Conservation (phyloP, 2,113 vertebrate genomes). For the Lagenorhynchus albirostris region DNA sequence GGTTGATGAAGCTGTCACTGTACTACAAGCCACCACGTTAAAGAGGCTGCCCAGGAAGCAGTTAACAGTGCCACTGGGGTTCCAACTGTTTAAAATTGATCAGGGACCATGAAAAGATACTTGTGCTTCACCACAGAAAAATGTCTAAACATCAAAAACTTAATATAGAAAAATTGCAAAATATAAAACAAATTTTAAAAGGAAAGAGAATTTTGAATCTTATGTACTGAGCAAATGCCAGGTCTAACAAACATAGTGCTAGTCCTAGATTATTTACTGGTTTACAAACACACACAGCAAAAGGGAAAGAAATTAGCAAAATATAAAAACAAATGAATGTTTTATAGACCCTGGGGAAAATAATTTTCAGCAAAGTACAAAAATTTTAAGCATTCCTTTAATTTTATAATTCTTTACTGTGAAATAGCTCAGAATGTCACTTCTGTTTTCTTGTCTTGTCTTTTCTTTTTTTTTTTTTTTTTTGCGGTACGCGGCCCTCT, state of each 20-base stretch:
- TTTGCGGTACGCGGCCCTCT: too few species aligned
- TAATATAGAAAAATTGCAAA: conserved; percentile 97
- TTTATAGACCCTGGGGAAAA: conserved; percentile 91
- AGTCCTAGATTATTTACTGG: conserved; percentile 92
- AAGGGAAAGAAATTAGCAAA: conserved; percentile 90
- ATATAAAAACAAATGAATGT: conserved; percentile 90
- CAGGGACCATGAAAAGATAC: conserved; percentile 88
- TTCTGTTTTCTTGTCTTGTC: conserved; percentile 76
- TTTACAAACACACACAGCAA: conserved; percentile 82
- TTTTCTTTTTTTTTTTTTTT: too few species aligned
- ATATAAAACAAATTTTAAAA: conserved; percentile 97
- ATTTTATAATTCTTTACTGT: conserved; percentile 98
- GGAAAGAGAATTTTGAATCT: conserved; percentile 91
- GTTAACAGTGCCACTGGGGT: conserved; percentile 93
- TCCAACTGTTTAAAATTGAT: conserved; percentile 90
- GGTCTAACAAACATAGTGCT: conserved; percentile 90
- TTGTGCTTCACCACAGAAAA: conserved; percentile 97
- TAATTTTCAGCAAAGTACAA: conserved; percentile 89
- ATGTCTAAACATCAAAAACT: conserved; percentile 93
- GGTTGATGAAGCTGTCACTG: too few species aligned
- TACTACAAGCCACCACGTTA: too few species aligned
- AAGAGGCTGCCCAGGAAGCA: conserved; percentile 80
- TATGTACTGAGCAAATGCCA: conserved; percentile 91
- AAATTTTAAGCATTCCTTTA: conserved; percentile 94
- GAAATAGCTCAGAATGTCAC: conserved; percentile 91